Percentiles rank a stretch among this genome's conserved stretches.
Conservation (phyloP, 2,113 vertebrate genomes). For the Lucifuga dentata region DNA sequence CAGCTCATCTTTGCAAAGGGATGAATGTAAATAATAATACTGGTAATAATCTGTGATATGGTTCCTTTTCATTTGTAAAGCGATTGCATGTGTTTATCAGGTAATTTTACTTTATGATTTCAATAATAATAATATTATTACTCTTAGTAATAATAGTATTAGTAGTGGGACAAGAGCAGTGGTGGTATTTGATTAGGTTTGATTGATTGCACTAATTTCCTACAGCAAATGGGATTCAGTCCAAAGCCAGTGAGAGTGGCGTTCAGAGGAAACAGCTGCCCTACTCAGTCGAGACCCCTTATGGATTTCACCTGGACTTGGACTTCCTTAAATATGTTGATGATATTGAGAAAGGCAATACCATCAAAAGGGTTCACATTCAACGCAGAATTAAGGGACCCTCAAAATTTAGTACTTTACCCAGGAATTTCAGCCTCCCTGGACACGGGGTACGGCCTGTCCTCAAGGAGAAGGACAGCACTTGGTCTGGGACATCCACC, state of each 20-base stretch:
- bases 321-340: conserved; percentile 99
- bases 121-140: neutral
- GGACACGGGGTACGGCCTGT: conserved; percentile 81
- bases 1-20: conserved; percentile 35
- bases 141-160: neutral
- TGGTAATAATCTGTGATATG: conserved; percentile 42
- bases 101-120: neutral
- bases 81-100: conserved; percentile 1
- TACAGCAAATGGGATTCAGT: conserved; percentile 85
- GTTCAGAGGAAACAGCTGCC: conserved; percentile 89
- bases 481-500: conserved; percentile 85
- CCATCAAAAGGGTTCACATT: conserved; percentile 94
- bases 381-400: conserved; percentile 91
- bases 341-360: conserved; percentile 98
- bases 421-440: conserved; percentile 95
- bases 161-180: neutral
- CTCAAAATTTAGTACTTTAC: conserved; percentile 95
- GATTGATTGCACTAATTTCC: conserved; percentile 57
- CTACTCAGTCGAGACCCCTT: conserved; percentile 97
- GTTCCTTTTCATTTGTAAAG: conserved; percentile 23
- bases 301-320: conserved; percentile 96
- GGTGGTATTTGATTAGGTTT: neutral
- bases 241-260: conserved; percentile 81
- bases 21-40: conserved; percentile 40
- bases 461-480: conserved; percentile 78